phyloP scores from a whole-genome alignment of 2,113 vertebrate genomes.

The Cyprinodon variegatus region DNA sequence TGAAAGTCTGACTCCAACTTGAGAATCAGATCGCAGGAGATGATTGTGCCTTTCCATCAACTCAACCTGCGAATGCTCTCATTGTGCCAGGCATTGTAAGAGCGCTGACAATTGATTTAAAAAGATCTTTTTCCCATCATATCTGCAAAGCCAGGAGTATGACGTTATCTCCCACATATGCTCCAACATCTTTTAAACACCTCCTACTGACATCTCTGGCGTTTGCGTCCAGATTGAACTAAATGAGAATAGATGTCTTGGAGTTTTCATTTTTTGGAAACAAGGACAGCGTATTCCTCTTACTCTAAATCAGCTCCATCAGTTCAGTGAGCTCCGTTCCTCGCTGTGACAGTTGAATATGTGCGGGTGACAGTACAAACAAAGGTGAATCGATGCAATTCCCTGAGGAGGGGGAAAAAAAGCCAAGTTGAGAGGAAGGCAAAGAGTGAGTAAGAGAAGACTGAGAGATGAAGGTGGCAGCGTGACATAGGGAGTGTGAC shows the following conservation, averaged over 20 bases:
- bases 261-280: constrained; percentile 57
- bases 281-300: constrained; percentile 48
- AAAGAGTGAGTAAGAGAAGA: constrained; percentile 41
- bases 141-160: constrained; percentile 45
- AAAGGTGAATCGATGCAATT: constrained; percentile 76
- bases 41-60: constrained; percentile 59
- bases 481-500: constrained; percentile 67
- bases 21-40: constrained; percentile 45
- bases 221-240: constrained; percentile 54
- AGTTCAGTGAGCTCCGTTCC: constrained; percentile 43
- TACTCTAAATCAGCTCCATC: constrained; percentile 61
- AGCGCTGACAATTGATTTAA: constrained; percentile 64
- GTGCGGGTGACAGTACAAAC: constrained; percentile 76
- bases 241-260: constrained; percentile 59
- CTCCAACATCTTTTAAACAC: constrained; percentile 54
- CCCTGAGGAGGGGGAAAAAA: constrained; percentile 31
- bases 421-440: constrained; percentile 53
- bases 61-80: constrained; percentile 48
- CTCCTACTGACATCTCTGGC: constrained; percentile 44
- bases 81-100: constrained; percentile 53
- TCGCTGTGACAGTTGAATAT: constrained; percentile 64
- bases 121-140: constrained; percentile 58
- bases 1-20: constrained; percentile 32
- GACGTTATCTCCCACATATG: constrained; percentile 53
- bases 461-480: constrained; percentile 67